Evolutionary conservation across 2,113 vertebrate species (phyloP), one percentile per base, ranked within the genome.

Genomic region (Ceyx melanurus): DNA sequence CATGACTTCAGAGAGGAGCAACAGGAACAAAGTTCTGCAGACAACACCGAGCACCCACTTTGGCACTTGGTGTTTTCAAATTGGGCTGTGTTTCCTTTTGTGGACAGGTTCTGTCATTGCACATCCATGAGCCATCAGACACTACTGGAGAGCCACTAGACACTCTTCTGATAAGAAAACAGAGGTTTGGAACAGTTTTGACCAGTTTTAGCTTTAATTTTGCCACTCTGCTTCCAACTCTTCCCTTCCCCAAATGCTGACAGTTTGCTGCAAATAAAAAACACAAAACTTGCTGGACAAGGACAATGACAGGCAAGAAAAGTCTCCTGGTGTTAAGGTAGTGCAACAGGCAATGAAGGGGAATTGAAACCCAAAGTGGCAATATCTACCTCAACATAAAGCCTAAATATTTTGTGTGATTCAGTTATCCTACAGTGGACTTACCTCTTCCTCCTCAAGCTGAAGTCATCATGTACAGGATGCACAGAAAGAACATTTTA

Each of bases 401-500:
- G 66, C 61, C 48, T 14, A 13, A 73, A 60, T 66, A 56, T 68
- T 35, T 45, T 71, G 25, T 82, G 64, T 42, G 87, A 93, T 74
- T 61, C 86, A 85, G 64, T 86, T 86, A 82, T 23, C n/a, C 80
- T 48, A 43, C 62, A 81, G 77, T 83, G 26, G 40, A 82, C 5
- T 62, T 82, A 5, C 8, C 10, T 56, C 67, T 50, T 60, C 33
- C 84, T 89, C 56, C 53, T 71, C 8, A 0, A 86, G n/a, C 65
- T 90, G 82, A 88, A 92, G 88, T 85, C 87, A 89, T 78, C 65
- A 5, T 10, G 42, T 29, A 82, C 84, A 94, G 74, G 75, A 78
- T 89, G 72, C 74, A 73, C 66, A 93, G 91, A 67, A 96, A 96
- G 76, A 92, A 88, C 75, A 83, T 77, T 86, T 94, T 51, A 88